phyloP scores from a whole-genome alignment of 2,113 vertebrate genomes.

The Gambusia affinis region DNA sequence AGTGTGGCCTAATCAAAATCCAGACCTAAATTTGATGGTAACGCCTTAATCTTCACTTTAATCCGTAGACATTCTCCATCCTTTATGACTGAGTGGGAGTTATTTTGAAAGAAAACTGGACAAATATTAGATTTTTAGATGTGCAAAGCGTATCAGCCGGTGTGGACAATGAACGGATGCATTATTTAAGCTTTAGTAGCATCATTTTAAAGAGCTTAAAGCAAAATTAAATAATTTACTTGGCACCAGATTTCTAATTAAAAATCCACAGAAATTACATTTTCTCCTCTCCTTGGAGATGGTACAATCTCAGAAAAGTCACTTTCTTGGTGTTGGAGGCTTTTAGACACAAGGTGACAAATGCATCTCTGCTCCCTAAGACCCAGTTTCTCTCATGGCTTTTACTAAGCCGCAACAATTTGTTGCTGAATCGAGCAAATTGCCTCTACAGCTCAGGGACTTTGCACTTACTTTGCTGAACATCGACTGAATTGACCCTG shows the following conservation, averaged over 20 bases:
- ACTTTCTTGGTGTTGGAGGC: neutral
- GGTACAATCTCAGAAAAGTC: neutral
- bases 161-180: neutral
- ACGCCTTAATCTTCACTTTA: too few species aligned
- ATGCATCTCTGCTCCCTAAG: neutral
- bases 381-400: neutral
- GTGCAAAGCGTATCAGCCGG: too few species aligned
- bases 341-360: constrained; percentile 6
- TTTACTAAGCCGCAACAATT: neutral
- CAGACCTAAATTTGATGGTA: too few species aligned
- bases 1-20: too few species aligned
- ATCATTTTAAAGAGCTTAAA: neutral
- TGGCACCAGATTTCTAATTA: neutral
- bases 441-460: constrained; percentile 2
- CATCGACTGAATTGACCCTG: neutral
- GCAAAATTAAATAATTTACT: neutral
- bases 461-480: neutral
- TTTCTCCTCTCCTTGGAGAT: neutral
- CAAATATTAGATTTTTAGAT: too few species aligned
- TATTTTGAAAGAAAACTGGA: too few species aligned
- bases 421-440: neutral
- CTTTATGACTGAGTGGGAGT: too few species aligned
- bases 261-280: neutral
- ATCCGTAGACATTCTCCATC: too few species aligned
- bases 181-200: too few species aligned